Conservation (phyloP, 2,113 vertebrate genomes). For the Galeopterus variegatus region DNA sequence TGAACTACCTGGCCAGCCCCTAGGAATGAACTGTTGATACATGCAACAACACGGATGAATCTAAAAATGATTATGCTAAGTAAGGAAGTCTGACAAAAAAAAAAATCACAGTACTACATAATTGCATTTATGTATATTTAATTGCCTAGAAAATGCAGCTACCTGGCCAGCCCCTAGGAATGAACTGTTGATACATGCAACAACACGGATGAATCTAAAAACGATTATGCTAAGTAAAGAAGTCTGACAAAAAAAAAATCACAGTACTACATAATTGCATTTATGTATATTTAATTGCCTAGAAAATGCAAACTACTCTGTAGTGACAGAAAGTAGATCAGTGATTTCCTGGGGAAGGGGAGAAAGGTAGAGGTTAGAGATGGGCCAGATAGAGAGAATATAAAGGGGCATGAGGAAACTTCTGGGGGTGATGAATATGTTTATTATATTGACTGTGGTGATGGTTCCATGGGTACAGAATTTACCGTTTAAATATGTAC, state of each 20-base stretch:
- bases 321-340: neutral
- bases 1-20: too few relatives aligned
- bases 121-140: neutral
- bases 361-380: too few relatives aligned
- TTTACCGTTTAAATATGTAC: neutral
- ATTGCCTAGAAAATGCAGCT: neutral
- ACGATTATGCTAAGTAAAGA: neutral
- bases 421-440: neutral
- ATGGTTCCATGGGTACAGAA: neutral
- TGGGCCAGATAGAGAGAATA: neutral
- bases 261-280: neutral
- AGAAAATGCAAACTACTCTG: neutral
- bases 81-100: neutral
- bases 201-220: neutral
- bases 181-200: neutral
- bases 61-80: neutral
- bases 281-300: neutral
- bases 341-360: neutral
- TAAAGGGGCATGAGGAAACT: neutral
- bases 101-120: neutral
- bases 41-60: neutral
- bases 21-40: neutral
- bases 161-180: too few relatives aligned
- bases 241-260: neutral
- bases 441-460: neutral